Evolutionary conservation across 1,140 invertebrate genomes (phyloP), one percentile per base, ranked within the genome.

Genomic region (Hylyphantes graminicola): DNA sequence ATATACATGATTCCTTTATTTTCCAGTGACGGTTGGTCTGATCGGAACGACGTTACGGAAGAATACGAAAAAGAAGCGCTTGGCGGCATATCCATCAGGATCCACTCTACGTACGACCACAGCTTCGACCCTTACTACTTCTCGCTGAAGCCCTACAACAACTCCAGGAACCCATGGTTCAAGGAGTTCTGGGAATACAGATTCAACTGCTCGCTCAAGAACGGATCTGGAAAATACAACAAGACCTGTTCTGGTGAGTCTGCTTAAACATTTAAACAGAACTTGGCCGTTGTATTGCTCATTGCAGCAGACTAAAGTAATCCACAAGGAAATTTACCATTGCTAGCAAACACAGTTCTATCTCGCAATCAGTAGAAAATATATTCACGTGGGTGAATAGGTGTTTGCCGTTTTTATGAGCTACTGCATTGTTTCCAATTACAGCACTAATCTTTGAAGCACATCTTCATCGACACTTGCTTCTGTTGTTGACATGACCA

Each of bases 91-190:
- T 94, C 94, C 35, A 93, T 96, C 67, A 91, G 93, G 86, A 94
- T 95, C 59, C 92, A 94, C 87, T 94, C 94, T 6, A 93, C 93
- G 0, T 92, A 92, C 85, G 92, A 94, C 7, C 87, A 89, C 7
- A 90, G 91, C 68, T 95, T 95, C 88, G 93, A 95, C 87, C 88
- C 92, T 3, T 92, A 95, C 88, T 95, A 94, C 88, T 92, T 92
- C 85, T 89, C 90, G 0, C 90, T 95, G 53, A 92, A 92, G 86
- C 94, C 94, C 0, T 81, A 89, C 76, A 93, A 89, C 86, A 94
- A 94, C 88, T 88, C 88, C 1, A 89, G 93, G 48, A 95, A 95
- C 90, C 94, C 94, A 4, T 95, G 94, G 94, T 95, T 95, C 88
- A 89, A 90, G 50, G 94, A 95, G 88, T 94, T 94, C 89, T 95